These are phyloP conservation scores for Ceriagrion tenellum DNA, from an alignment of 2,888 invertebrate species.

Conservation along the genomic window DNA sequence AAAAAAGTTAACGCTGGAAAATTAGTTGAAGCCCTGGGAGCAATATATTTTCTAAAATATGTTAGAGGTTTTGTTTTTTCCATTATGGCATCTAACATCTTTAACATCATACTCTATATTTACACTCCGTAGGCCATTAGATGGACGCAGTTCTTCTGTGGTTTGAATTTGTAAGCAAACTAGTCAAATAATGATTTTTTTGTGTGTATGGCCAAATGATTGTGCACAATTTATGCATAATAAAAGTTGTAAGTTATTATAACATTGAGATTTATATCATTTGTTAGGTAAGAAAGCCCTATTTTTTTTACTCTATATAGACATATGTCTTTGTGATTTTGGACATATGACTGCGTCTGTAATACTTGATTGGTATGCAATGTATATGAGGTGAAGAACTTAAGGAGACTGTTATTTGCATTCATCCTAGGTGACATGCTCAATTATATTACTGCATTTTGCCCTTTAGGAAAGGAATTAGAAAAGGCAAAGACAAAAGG, in stretches of 20 bases:
- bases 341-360: no score
- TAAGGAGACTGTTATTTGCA: no score
- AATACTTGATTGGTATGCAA: no score
- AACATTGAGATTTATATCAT: neutral
- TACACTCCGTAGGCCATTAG: constrained; percentile 38
- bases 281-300: no score
- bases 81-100: constrained; percentile 43
- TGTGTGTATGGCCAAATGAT: constrained; percentile 51
- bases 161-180: constrained; percentile 30
- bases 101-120: neutral
- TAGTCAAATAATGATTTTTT: constrained; percentile 53
- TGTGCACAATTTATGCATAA: constrained; percentile 59
- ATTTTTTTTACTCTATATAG: no score
- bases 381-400: no score
- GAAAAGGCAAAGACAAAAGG: no score
- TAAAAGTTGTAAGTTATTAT: constrained; percentile 47
- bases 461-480: no score
- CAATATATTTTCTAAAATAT: constrained; percentile 21
- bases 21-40: constrained; percentile 20
- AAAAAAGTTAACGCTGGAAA: neutral
- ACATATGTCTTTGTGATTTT: no score
- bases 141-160: constrained; percentile 21
- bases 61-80: neutral
- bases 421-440: no score
- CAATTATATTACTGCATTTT: no score